Base-by-base conservation (phyloP, 2,797 vertebrate species). In the Parotocinclus haroldoi region DNA sequence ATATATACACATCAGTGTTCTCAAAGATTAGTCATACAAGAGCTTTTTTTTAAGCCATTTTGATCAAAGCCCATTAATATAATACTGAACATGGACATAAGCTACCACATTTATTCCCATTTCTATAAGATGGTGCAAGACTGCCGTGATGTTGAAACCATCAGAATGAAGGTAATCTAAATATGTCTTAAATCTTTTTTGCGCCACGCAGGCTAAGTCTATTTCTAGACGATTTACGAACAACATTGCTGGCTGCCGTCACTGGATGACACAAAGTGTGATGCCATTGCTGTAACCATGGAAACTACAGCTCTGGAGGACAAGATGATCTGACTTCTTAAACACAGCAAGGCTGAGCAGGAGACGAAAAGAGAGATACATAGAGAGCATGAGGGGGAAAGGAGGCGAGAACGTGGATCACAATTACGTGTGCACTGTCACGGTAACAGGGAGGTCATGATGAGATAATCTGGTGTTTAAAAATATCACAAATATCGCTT, bases 231-330 rank as follows among this genome's bases (percentile, higher is more conserved):
- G 27, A 73, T 86, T 84, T 83, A 75, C 48, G 71, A 80, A 88
- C 70, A 89, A 81, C 82, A 83, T 87, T n/a, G 67, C 81, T 66
- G 74, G 78, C 84, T 87, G 85, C 85, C 85, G 85, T 91, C 88
- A 90, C 69, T 80, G 80, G 79, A 83, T 80, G 84, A 84, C 78
- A 75, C 82, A 73, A 78, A 76, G 61, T 49, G 58, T 75, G 42
- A 78, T 8, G 80, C 78, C 74, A 74, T 73, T 66, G 36, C 38
- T 46, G 85, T 89, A 86, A 73, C 88, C 86, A 90, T 89, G 85
- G 91, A 84, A 93, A 93, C 88, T 69, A 84, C 44, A 39, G 79
- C 78, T 82, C 80, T 71, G 81, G 80, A 63, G 3, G 71, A 74
- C 76, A 71, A 65, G 59, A 70, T 67, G 55, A 57, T 71, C 56